Percentiles rank a stretch among this genome's conserved stretches.
Evolutionary conservation across 2,113 vertebrate species (phyloP).

Genomic region (Gymnogyps californianus): DNA sequence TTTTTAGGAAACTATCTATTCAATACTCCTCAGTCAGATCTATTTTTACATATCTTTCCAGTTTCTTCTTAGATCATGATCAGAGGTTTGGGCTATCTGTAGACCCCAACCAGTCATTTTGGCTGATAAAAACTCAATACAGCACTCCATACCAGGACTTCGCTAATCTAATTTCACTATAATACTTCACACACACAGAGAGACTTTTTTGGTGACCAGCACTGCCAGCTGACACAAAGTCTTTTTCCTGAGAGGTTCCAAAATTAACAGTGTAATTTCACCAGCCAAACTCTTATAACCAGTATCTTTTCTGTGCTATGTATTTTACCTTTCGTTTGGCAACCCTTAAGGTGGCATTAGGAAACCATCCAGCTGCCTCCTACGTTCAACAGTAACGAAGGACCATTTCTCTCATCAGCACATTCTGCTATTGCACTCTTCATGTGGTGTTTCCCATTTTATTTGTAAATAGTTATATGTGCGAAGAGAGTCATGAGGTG

Average conservation of each 20-base stretch:
- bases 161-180: neutral
- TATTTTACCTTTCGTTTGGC: neutral
- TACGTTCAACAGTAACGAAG: rapidly evolving
- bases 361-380: neutral
- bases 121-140: neutral
- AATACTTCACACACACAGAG: neutral
- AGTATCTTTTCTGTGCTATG: rapidly evolving
- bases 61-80: neutral
- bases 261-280: neutral
- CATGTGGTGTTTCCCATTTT: rapidly evolving
- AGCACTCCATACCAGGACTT: neutral
- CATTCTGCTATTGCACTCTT: neutral
- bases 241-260: neutral
- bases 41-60: neutral
- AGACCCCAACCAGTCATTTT: neutral
- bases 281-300: neutral
- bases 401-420: neutral
- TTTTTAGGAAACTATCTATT: neutral
- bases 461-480: rapidly evolving
- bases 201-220: neutral
- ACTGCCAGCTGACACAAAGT: neutral
- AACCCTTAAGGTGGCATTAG: neutral
- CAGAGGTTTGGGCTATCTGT: neutral
- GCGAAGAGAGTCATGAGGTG: rapidly evolving
- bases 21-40: neutral